These are phyloP conservation scores for Microcebus griseorufus DNA, from an alignment of 2,113 vertebrate species.

Conservation along the genomic window DNA sequence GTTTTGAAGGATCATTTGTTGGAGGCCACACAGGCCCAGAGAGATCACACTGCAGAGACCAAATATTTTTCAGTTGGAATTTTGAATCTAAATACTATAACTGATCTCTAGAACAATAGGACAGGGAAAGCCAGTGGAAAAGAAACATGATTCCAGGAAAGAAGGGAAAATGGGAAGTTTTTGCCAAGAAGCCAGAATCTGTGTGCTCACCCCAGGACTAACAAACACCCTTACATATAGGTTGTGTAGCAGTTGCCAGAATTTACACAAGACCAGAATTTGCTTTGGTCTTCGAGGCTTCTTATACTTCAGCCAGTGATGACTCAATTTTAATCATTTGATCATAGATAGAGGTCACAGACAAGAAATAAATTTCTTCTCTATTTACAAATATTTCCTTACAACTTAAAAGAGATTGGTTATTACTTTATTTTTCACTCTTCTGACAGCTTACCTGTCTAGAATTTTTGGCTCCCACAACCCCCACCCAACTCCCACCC, in stretches of 20 bases:
- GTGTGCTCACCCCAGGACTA: neutral
- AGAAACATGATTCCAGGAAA: neutral
- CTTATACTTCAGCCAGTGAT: neutral
- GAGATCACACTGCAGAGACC: neutral
- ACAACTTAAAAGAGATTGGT: neutral
- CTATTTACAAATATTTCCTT: neutral
- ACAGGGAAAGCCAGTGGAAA: neutral
- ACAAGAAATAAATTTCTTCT: neutral
- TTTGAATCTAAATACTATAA: neutral
- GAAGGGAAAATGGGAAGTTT: neutral
- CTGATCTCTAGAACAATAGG: neutral
- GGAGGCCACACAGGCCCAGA: neutral
- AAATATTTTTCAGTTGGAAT: constrained; percentile 22
- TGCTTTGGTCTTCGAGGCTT: neutral
- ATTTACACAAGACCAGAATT: neutral
- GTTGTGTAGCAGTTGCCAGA: neutral
- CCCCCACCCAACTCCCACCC: neutral
- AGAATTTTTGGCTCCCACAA: neutral
- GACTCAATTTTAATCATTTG: constrained; percentile 23
- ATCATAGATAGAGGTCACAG: neutral
- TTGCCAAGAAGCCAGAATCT: constrained; percentile 14
- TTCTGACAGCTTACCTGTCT: neutral
- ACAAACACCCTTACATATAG: neutral
- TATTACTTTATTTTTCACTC: neutral
- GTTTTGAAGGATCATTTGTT: neutral